Evolutionary conservation across 2,113 vertebrate species (phyloP).

Genomic region (Polyodon spathula): DNA sequence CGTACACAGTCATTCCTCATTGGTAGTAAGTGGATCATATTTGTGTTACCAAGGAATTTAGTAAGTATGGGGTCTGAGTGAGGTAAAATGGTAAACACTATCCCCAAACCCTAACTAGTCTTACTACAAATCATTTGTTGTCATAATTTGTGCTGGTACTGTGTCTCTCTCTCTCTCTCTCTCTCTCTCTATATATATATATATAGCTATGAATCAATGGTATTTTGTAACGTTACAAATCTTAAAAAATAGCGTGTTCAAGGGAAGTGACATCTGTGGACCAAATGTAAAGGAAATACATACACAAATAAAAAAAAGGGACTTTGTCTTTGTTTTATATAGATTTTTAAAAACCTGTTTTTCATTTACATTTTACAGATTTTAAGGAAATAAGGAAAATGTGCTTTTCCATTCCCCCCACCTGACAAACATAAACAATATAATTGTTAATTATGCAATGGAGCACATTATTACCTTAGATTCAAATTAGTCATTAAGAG

Average conservation of each 20-base stretch:
- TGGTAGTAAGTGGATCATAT: no score
- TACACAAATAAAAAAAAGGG: no score
- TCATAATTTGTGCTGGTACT: no score
- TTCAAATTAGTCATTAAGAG: background rate
- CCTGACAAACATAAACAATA: conserved; percentile 60
- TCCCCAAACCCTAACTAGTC: no score
- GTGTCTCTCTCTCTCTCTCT: no score
- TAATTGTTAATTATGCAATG: background rate
- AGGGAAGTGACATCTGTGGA: conserved; percentile 60
- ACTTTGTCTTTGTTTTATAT: conserved; percentile 41
- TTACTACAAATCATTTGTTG: no score
- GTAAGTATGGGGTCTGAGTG: no score
- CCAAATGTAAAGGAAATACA: conserved; percentile 68
- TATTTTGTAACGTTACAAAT: no score
- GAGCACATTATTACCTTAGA: background rate
- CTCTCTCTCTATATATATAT: conserved; percentile 8
- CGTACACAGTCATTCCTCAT: no score
- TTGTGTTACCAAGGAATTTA: no score
- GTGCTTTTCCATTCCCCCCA: conserved; percentile 30
- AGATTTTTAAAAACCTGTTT: conserved; percentile 40
- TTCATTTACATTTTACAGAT: conserved; percentile 42
- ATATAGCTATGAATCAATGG: background rate
- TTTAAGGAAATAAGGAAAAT: conserved; percentile 29
- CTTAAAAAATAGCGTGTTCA: no score
- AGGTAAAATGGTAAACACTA: no score